These are phyloP conservation scores for Catalaphyllia jardinei DNA, from an alignment of 64 coral and sea anemone genomes.

Conservation along the genomic window DNA sequence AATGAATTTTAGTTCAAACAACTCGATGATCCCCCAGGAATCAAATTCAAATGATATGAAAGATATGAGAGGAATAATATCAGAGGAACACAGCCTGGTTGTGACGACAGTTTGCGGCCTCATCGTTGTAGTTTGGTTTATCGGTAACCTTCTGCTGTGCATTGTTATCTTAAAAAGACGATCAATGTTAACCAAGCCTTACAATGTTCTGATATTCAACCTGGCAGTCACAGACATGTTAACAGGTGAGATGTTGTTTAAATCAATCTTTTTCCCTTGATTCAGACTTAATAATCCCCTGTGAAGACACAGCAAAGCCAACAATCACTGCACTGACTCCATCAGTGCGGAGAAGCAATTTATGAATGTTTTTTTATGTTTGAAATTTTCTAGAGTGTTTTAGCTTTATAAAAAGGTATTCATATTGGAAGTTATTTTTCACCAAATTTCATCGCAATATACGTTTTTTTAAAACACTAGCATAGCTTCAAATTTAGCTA, in stretches of 20 bases:
- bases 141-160: slow-evolving; percentile 16
- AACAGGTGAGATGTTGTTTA: neutral
- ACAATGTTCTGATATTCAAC: slow-evolving; percentile 59
- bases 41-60: neutral
- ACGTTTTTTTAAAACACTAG: too few relatives aligned
- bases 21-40: neutral
- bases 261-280: too few relatives aligned
- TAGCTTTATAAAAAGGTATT: too few relatives aligned
- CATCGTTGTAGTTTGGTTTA: neutral
- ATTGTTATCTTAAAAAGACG: slow-evolving; percentile 8
- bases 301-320: too few relatives aligned
- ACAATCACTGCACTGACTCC: too few relatives aligned
- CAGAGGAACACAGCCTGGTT: neutral
- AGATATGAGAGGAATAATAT: neutral
- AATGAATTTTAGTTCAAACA: neutral
- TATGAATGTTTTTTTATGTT: too few relatives aligned
- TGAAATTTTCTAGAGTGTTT: too few relatives aligned
- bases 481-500: too few relatives aligned
- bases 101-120: neutral
- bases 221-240: slow-evolving; percentile 59
- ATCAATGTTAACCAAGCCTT: slow-evolving; percentile 20
- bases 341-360: too few relatives aligned
- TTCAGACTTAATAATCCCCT: too few relatives aligned
- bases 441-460: too few relatives aligned
- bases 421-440: too few relatives aligned